A percentile compares a stretch with the other conserved stretches of the same genome.
Conservation (phyloP, 2,888 invertebrate genomes). For the Fragum whitleyi region DNA sequence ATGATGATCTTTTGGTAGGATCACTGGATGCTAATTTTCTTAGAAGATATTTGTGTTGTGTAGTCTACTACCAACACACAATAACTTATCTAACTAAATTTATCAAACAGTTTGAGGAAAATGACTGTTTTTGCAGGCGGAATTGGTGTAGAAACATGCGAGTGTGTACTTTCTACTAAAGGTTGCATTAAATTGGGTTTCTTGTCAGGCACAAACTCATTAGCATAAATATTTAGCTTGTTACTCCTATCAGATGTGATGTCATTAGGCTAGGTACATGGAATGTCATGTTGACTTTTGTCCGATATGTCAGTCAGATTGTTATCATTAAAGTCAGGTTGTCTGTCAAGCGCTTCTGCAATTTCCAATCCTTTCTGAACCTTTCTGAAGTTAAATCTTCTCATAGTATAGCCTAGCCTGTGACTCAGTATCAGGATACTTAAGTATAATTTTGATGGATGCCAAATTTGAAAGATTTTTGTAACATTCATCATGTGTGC, state of each 20-base stretch:
- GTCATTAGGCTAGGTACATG: neutral
- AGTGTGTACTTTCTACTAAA: no score
- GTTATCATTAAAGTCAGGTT: neutral
- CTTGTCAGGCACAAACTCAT: neutral
- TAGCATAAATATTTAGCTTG: neutral
- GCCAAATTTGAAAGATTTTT: neutral
- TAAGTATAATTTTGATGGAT: neutral
- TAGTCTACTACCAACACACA: no score
- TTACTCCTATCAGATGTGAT: no score
- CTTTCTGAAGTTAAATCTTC: neutral
- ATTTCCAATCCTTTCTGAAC: no score
- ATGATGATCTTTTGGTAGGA: no score
- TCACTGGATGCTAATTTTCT: no score
- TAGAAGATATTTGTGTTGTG: no score
- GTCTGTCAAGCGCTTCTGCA: neutral
- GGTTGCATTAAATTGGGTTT: no score
- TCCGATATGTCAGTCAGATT: neutral
- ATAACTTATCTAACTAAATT: no score
- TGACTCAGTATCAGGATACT: neutral
- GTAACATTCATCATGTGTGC: neutral
- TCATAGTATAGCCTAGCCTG: slow-evolving; percentile 1
- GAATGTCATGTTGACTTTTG: neutral
- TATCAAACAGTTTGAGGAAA: no score
- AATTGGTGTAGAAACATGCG: no score
- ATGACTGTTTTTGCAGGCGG: no score